Base-by-base conservation (phyloP, 30 jellyfish, hydroid and myxozoan species). In the Aurelia aurita region DNA sequence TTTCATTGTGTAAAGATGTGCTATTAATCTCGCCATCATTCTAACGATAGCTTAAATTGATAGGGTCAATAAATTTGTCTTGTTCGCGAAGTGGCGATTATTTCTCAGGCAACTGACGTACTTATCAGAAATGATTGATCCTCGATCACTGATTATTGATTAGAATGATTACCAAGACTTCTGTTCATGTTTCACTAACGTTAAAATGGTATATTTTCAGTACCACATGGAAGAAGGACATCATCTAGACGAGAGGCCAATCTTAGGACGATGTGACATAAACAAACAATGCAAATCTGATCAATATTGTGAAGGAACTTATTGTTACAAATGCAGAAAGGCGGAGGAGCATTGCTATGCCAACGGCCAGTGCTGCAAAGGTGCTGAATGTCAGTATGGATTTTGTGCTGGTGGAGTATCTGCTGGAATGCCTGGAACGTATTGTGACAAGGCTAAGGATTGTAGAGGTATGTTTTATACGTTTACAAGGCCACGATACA, bases 381-480 rank as follows among this genome's bases (percentile, higher is more conserved):
- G 97, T 28, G 34, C 90, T 45, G 98, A 84, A 49, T 93, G 98
- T 72, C 98, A 93, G 63, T 93, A 87, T 82, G 98, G 98, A 1
- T 58, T 79, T 67, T 93, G 98, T 47, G 85, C 94, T 1, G 72
- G 64, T 51, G 98, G 97, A 2, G 95, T 77, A 5, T 63, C 77
- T n/a, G 96, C 96, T 0, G 98, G 98, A 11, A 93, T 80, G 82
- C 97, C 98, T 8, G 98, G 98, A 1, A 93, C 98, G 67, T 93
- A 69, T 65, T 93, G 98, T 55, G 98, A 93, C 84, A 61, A 82
- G 34, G 80, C 92, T 35, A 77, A 66, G 49, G 98, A 93, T 80
- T 93, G 98, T 82, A 93, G 60, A 93, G 98, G 98, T 87, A 76
- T n/a, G n/a, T n/a, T n/a, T n/a, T n/a, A n/a, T n/a, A n/a, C n/a